Evolutionary conservation across 2,113 vertebrate genomes (phyloP), one percentile per base, ranked within the genome.

Genomic region (Rhipidura dahli): DNA sequence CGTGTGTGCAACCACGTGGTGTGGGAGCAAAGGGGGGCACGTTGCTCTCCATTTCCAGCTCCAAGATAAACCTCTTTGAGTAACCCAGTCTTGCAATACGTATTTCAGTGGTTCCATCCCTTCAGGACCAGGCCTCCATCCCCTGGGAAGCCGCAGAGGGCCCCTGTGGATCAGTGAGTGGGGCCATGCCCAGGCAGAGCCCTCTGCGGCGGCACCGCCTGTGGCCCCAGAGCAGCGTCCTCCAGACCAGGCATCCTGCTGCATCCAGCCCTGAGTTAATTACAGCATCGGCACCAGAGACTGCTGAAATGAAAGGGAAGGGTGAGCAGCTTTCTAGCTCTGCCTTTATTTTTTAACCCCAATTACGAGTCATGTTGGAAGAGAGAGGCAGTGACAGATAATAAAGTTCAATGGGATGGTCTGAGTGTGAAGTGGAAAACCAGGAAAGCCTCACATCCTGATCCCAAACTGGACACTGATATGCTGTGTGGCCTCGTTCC

Each of bases 1-100:
- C 0, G 0, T 1, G 13, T 35, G 31, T 5, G 1, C 77, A 49
- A 13, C 19, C 15, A 0, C 63, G 17, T 1, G 2, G 59, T 3
- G 2, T 47, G 6, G 4, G 7, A 40, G 35, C 3, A 4, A 31
- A 59, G 40, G 59, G 7, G 18, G 87, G 27, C 63, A 64, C 81
- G 27, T 19, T 40, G n/a, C 57, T 33, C 33, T 20, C 28, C 2
- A 0, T 63, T 63, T 40, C 76, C 77, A 81, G 60, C 70, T 44
- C 27, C 24, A 0, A 3, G 51, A 42, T 15, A 49, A 82, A 54
- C 7, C 22, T 4, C n/a, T 47, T 5, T 3, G 51, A n/a, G 15
- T 13, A 24, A 27, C 26, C 24, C 24, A 24, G 37, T 7, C 73
- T 24, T 4, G 1, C 57, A 53, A 4, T 16, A 15, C 1, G 0